Conservation (phyloP, 2,797 vertebrate genomes). For the Sebastes kiyomatsui region DNA sequence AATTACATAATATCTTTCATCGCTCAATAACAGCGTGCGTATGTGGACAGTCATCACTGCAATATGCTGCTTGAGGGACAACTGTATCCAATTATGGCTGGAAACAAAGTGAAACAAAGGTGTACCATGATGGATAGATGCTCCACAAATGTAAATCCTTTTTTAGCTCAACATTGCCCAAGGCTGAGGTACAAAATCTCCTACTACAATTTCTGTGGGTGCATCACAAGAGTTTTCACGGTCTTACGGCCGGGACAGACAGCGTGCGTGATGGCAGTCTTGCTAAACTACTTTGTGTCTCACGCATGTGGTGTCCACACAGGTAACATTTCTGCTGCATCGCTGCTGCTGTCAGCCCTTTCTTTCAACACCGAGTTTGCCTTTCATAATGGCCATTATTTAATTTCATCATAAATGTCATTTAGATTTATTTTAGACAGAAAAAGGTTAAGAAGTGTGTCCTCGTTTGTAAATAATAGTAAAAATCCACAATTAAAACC, state of each 20-base stretch:
- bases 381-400: no score
- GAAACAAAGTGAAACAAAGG: slow-evolving; percentile 17
- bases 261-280: no score
- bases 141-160: neutral
- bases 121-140: neutral
- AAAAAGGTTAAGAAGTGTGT: no score
- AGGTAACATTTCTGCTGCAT: neutral
- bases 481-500: no score
- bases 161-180: neutral
- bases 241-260: neutral
- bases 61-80: slow-evolving; percentile 9
- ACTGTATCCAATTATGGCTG: slow-evolving; percentile 10
- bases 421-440: no score
- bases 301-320: no score
- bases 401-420: no score
- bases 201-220: neutral
- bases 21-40: neutral
- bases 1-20: slow-evolving; percentile 18
- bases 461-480: no score
- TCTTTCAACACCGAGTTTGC: no score
- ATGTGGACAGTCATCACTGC: neutral
- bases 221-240: neutral
- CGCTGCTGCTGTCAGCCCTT: no score
- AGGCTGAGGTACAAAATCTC: neutral
- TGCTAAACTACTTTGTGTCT: neutral